Conservation (phyloP, 2,113 vertebrate genomes). For the Dromiciops gliroides region DNA sequence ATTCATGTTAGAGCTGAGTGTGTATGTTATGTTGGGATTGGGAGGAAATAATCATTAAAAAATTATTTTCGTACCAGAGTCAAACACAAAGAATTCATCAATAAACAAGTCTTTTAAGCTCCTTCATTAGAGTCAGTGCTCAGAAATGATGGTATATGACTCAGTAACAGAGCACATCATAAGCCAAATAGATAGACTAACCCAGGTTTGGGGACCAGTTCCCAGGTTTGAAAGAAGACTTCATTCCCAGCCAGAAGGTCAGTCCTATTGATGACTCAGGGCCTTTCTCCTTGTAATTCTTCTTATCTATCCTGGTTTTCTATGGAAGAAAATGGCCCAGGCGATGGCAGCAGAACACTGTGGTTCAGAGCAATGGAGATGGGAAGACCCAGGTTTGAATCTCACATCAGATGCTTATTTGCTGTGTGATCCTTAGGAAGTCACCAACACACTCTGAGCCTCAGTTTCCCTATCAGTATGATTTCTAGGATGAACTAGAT, state of each 20-base stretch:
- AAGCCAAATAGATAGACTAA: conserved; percentile 19
- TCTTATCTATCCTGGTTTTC: conserved; percentile 21
- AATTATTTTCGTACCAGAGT: conserved; percentile 58
- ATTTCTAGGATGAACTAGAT: not conserved
- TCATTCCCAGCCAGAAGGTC: conserved; percentile 43
- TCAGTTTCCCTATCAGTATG: not conserved
- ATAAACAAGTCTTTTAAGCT: conserved; percentile 62
- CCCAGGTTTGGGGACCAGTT: conserved; percentile 38
- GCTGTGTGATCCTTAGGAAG: not conserved
- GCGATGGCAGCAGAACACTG: not conserved
- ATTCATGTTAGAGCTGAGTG: not conserved
- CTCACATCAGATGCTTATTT: not conserved
- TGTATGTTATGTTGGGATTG: not conserved
- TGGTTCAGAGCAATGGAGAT: not conserved
- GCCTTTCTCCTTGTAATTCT: not conserved
- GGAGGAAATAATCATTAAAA: conserved; percentile 62
- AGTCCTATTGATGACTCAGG: conserved; percentile 4
- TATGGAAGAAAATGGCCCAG: not conserved
- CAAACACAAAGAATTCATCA: conserved; percentile 60
- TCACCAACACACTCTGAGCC: not conserved
- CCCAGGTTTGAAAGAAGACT: conserved; percentile 24
- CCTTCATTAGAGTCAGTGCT: conserved; percentile 26
- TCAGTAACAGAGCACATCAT: conserved; percentile 18
- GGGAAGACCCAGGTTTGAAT: not conserved
- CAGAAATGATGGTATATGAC: conserved; percentile 57